Base-by-base conservation (phyloP, 2,888 invertebrate genomes). In the Cantharis rustica region DNA sequence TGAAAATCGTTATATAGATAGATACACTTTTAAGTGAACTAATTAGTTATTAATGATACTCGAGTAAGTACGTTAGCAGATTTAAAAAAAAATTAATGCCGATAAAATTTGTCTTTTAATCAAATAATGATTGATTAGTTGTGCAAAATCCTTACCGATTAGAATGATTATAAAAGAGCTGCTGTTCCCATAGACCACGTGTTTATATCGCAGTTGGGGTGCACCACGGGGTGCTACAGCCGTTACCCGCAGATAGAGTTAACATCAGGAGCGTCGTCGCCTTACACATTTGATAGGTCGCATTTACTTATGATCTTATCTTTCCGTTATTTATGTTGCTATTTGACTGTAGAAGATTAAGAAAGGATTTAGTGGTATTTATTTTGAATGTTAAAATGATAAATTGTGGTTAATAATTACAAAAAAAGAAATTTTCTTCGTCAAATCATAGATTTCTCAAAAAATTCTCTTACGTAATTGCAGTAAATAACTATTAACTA, bases 351-450 rank as follows among this genome's bases (percentile, higher is more conserved):
- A 84, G 86, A 86, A 86, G 85, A 86, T 85, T 82, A 84, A 83
- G 83, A 82, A 83, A 82, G 83, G 85, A 85, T 87, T 86, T 86
- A 87, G 87, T 87, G 87, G 84, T 82, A 80, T 83, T 84, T 84
- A 82, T 84, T 84, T 83, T 62, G 73, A 74, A 74, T 77, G 72
- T 66, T 77, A 69, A 72, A 71, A 72, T 72, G 77, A 77, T 75
- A 74, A 77, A 77, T 77, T 61, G 64, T 66, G 61, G 73, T 70
- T 47, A 47, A 47, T 47, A 47, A 47, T 47, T 47, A 47, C 47
- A 47, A 47, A 47, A 47, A 47, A 31, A 23, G 5, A n/a, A 5
- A n/a, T 47, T 47, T 47, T 47, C 47, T 47, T 47, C 47, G n/a
- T 47, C 47, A 47, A 47, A 47, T 47, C 47, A 47, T n/a, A 47